Conservation (phyloP, 1,140 invertebrate species). For the Papilio aristodemus region DNA sequence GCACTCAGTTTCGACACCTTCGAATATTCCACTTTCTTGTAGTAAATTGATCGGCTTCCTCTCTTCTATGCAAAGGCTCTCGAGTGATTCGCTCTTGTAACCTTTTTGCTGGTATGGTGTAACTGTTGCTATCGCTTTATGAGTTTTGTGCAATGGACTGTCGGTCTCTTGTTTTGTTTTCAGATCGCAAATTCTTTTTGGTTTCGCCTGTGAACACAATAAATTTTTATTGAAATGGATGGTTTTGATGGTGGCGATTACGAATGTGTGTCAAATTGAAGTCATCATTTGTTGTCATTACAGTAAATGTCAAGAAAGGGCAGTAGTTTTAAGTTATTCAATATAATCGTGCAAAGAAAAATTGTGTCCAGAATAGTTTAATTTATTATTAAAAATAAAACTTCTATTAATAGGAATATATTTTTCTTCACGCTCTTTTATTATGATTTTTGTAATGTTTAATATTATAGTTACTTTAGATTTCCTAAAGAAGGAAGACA, state of each 20-base stretch:
- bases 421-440: too few species aligned
- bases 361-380: too few species aligned
- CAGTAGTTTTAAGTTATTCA: neutral
- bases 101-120: conserved; percentile 77
- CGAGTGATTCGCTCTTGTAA: conserved; percentile 69
- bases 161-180: conserved; percentile 66
- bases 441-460: too few species aligned
- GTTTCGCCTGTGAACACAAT: conserved; percentile 62
- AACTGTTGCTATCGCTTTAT: conserved; percentile 78
- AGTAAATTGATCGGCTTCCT: conserved; percentile 73
- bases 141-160: conserved; percentile 67
- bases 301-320: neutral
- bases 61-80: conserved; percentile 66
- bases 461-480: neutral
- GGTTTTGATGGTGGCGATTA: conserved; percentile 23
- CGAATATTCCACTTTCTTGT: conserved; percentile 85
- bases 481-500: conserved; percentile 20
- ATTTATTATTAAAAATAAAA: too few species aligned
- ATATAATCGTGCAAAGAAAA: too few species aligned
- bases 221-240: conserved; percentile 35
- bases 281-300: neutral
- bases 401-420: too few species aligned
- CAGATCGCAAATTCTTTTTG: conserved; percentile 69
- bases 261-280: too few species aligned
- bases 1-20: conserved; percentile 77